Evolutionary conservation across 2,888 invertebrate genomes (phyloP), one percentile per base, ranked within the genome.

Genomic region (Hymenopus coronatus): DNA sequence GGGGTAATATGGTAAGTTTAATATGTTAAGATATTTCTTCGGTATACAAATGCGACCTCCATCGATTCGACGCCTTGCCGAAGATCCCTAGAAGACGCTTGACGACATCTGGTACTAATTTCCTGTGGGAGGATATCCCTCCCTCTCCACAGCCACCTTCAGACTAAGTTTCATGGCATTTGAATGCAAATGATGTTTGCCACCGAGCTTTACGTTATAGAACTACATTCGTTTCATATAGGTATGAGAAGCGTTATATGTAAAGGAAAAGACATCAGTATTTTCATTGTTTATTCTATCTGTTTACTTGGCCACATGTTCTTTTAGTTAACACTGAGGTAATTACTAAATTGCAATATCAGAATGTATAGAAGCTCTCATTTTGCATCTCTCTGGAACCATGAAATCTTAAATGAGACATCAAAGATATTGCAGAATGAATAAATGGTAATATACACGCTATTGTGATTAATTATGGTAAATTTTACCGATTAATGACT

Each of bases 111-210:
- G 25, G 84, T 33, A 25, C 84, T 84, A 84, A 84, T 84, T 84
- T 84, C 84, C 84, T 84, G 84, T 84, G 84, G 84, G 84, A 33
- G 30, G 84, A 70, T 70, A 20, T 70, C 25, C 54, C 25, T 25
- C 25, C 54, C 54, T 20, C 54, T 54, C 54, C 54, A 54, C 54
- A 14, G 12, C 54, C 54, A 70, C 54, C 54, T 70, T 70, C 54
- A 70, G 54, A 15, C 25, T 20, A 70, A 70, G 54, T 70, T 70
- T 70, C 54, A 84, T 84, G 84, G 33, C 33, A 30, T 84, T 84
- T 84, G 84, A 30, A 84, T 84, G 84, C 84, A 84, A 84, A 84
- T 84, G 84, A 84, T 84, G 84, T 84, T 84, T 30, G 30, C 84
- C 54, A 70, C 20, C 25, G 54, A 70, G 54, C 54, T 70, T 70